Evolutionary conservation across 2,113 vertebrate genomes (phyloP).

Genomic region (Montifringilla adamsi): DNA sequence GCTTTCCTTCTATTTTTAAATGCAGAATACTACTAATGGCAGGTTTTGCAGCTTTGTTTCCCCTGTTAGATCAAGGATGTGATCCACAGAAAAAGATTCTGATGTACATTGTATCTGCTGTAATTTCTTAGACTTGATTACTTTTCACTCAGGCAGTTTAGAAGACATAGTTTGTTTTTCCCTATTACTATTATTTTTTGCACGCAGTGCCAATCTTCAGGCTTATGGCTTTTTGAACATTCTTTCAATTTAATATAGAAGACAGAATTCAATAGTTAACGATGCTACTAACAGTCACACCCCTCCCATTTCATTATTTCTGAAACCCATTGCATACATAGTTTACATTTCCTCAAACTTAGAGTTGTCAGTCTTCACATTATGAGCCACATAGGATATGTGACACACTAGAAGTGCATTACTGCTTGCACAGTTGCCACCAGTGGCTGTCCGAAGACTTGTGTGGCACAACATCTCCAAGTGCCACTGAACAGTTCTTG

Average conservation of each 20-base stretch:
- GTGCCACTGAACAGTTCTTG: slow-evolving; percentile 11
- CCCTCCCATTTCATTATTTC: slow-evolving; percentile 22
- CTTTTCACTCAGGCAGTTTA: slow-evolving; percentile 78
- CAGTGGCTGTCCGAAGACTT: slow-evolving; percentile 43
- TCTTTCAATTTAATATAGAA: slow-evolving; percentile 66
- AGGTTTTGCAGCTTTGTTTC: slow-evolving; percentile 75
- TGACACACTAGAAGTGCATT: background rate
- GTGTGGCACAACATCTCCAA: slow-evolving; percentile 46
- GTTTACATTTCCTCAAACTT: slow-evolving; percentile 6
- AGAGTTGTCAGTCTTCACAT: slow-evolving; percentile 4
- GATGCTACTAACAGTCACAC: slow-evolving; percentile 31
- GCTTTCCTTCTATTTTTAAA: slow-evolving; percentile 50
- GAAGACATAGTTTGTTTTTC: slow-evolving; percentile 69
- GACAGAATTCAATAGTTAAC: slow-evolving; percentile 62
- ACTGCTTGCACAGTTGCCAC: slow-evolving; percentile 1
- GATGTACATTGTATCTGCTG: slow-evolving; percentile 57
- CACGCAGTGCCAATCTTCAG: slow-evolving; percentile 74
- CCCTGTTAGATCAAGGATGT: slow-evolving; percentile 64
- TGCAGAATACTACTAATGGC: slow-evolving; percentile 76
- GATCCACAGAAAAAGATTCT: slow-evolving; percentile 70
- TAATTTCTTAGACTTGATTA: slow-evolving; percentile 67
- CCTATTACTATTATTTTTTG: slow-evolving; percentile 57
- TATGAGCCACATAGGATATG: slow-evolving; percentile 27
- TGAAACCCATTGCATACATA: slow-evolving; percentile 41
- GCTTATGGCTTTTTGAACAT: slow-evolving; percentile 82